Evolutionary conservation across 2,888 invertebrate genomes (phyloP).

Genomic region (Stenodera caucasica): DNA sequence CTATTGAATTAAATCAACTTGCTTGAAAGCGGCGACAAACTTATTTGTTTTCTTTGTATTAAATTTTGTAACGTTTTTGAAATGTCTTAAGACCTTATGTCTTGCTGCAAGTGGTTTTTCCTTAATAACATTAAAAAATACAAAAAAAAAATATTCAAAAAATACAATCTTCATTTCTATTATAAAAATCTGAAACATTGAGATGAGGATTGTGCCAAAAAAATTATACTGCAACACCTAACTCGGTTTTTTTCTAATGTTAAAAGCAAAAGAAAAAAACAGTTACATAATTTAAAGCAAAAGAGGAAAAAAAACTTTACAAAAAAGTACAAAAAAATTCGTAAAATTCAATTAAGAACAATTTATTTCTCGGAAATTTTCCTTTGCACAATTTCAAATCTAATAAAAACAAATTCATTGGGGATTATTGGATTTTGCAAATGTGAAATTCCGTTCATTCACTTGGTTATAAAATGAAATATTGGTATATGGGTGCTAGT

Average conservation of each 20-base stretch:
- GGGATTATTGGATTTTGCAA: conserved; percentile 29
- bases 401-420: conserved; percentile 13
- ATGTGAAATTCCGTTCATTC: conserved; percentile 33
- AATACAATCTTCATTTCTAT: conserved; percentile 44
- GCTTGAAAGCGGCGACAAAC: conserved; percentile 44
- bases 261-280: conserved; percentile 41
- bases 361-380: conserved; percentile 44
- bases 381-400: conserved; percentile 16
- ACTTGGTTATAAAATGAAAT: conserved; percentile 25
- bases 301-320: conserved; percentile 41
- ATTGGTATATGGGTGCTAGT: conserved; percentile 41
- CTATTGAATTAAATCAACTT: conserved; percentile 32
- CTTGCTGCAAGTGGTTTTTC: conserved; percentile 53
- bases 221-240: conserved; percentile 54
- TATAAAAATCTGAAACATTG: conserved; percentile 34
- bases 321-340: conserved; percentile 51
- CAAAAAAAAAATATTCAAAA: conserved; percentile 46
- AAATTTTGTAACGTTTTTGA: conserved; percentile 46
- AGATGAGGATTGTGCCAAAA: conserved; percentile 47
- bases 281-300: conserved; percentile 41
- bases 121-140: conserved; percentile 48
- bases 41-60: conserved; percentile 24
- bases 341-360: conserved; percentile 50
- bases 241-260: conserved; percentile 56
- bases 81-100: conserved; percentile 57